Evolutionary conservation across 2,113 vertebrate genomes (phyloP).

Genomic region (Clupea harengus): DNA sequence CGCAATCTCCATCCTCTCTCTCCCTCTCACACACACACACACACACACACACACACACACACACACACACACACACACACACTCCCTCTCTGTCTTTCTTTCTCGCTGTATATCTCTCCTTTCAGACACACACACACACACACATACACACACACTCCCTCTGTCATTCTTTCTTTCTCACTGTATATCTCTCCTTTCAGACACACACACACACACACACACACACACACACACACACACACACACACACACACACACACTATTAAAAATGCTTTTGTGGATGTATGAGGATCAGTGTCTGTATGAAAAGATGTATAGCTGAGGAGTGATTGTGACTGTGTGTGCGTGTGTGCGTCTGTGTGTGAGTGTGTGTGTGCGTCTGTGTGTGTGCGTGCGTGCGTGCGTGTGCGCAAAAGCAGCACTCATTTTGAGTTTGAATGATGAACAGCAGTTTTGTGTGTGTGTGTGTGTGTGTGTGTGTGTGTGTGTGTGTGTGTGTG

Average conservation of each 20-base stretch:
- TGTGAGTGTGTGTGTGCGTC: background rate
- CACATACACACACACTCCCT: background rate
- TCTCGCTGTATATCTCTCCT: no score
- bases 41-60: no score
- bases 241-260: background rate
- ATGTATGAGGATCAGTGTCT: background rate
- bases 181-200: background rate
- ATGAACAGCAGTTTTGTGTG: no score
- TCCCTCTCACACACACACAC: no score
- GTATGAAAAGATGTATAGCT: no score
- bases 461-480: background rate
- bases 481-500: background rate
- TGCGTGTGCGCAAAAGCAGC: no score
- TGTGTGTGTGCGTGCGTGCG: background rate
- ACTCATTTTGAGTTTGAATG: no score
- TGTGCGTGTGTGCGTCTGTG: background rate
- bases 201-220: background rate
- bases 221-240: constrained; percentile 12
- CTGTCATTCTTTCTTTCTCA: background rate
- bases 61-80: constrained; percentile 3
- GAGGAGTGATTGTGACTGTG: no score
- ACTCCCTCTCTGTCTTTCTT: background rate
- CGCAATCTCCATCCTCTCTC: no score
- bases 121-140: no score
- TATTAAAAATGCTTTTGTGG: background rate